phyloP scores from a whole-genome alignment of 1,140 invertebrate genomes.

The Micrasema minimum region DNA sequence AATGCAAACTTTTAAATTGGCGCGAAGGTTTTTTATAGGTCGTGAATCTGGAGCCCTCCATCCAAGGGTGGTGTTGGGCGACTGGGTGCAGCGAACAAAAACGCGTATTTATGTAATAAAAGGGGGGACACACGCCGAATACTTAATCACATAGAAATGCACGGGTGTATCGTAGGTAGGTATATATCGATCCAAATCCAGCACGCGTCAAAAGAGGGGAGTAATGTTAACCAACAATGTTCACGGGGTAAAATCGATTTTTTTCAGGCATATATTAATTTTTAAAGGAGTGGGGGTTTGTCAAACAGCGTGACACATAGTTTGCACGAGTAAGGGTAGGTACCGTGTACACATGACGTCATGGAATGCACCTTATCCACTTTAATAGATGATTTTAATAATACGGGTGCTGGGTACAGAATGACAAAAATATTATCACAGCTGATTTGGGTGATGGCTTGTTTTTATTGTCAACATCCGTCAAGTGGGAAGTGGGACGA shows the following conservation, averaged over 20 bases:
- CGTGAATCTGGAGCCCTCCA: background rate
- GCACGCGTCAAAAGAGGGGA: slow-evolving; percentile 20
- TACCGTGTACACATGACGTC: slow-evolving; percentile 25
- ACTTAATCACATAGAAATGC: background rate
- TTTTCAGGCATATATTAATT: slow-evolving; percentile 1
- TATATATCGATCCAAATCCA: slow-evolving; percentile 17
- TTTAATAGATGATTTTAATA: background rate
- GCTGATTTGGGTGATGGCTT: background rate
- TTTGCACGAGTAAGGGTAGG: background rate
- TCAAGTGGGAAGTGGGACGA: background rate
- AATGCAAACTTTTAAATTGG: too few relatives aligned
- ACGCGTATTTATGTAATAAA: background rate
- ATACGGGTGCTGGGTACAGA: background rate
- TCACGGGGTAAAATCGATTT: slow-evolving; percentile 24
- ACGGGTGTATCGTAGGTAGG: background rate
- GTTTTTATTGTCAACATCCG: background rate
- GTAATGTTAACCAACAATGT: background rate
- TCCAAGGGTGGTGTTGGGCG: slow-evolving; percentile 16
- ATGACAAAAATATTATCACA: slow-evolving; percentile 7
- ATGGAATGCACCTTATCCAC: slow-evolving; percentile 29
- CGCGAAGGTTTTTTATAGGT: too few relatives aligned
- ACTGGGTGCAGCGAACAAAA: slow-evolving; percentile 1
- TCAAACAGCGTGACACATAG: background rate
- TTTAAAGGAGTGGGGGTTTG: slow-evolving; percentile 9
- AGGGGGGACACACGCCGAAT: background rate